Percentiles rank a stretch among this genome's conserved stretches.
These are phyloP conservation scores for Serranochromis macrocephalus DNA, from an alignment of 2,113 vertebrate genomes.

Conservation along the genomic window DNA sequence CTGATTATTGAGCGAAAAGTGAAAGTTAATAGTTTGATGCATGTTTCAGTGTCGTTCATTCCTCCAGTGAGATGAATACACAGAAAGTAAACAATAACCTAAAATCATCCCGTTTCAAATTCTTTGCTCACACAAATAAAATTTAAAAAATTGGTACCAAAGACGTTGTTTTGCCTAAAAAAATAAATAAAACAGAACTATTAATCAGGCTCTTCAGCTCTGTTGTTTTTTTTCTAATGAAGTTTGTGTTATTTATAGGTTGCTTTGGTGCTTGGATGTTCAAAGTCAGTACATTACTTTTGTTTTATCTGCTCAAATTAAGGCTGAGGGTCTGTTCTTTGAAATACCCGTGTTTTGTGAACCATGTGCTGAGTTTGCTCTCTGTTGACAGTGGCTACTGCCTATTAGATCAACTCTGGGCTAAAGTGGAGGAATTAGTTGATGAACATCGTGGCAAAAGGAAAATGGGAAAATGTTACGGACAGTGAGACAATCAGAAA, in stretches of 20 bases:
- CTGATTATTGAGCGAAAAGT: background rate
- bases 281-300: background rate
- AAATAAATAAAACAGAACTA: accelerated
- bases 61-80: background rate
- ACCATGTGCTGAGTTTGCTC: background rate
- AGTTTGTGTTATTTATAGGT: background rate
- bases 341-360: background rate
- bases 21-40: background rate
- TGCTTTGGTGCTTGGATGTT: background rate
- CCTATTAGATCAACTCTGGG: background rate
- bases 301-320: background rate
- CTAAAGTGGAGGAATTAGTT: background rate
- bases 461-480: background rate
- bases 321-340: background rate
- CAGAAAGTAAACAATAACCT: background rate
- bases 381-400: background rate
- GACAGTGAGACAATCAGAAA: background rate
- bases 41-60: background rate
- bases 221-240: background rate
- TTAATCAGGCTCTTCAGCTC: background rate
- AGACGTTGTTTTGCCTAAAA: background rate
- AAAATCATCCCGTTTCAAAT: background rate
- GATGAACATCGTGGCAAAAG: background rate
- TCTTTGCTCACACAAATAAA: background rate
- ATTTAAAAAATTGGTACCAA: background rate